Evolutionary conservation across 2,888 invertebrate genomes (phyloP).

Genomic region (Amphipoea lucens): DNA sequence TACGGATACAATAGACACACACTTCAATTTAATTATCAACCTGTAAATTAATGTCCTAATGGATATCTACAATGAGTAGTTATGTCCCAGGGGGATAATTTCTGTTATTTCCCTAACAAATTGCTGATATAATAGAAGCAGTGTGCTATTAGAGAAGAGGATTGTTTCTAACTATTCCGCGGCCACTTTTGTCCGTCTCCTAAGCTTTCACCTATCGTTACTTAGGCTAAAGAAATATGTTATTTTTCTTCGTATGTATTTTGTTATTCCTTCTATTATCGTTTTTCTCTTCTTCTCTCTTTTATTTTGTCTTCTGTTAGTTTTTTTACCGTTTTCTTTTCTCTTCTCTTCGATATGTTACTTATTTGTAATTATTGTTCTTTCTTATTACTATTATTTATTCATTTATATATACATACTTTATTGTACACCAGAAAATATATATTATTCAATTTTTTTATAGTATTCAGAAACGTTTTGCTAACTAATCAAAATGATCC

Average conservation of each 20-base stretch:
- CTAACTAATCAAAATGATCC: not conserved
- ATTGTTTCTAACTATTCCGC: not conserved
- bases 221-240: not conserved
- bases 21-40: constrained; percentile 17
- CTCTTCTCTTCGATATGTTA: not conserved
- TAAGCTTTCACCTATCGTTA: not conserved
- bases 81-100: constrained; percentile 20
- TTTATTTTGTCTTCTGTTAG: not conserved
- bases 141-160: not conserved
- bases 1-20: constrained; percentile 16
- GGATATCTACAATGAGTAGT: constrained; percentile 30
- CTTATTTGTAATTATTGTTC: not conserved
- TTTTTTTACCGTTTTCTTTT: not conserved
- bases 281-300: not conserved
- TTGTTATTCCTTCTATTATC: not conserved
- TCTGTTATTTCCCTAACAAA: constrained; percentile 25
- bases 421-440: too few species aligned
- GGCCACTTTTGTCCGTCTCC: too few species aligned
- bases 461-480: not conserved
- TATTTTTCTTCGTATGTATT: not conserved
- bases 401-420: too few species aligned
- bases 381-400: not conserved
- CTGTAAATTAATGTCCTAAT: constrained; percentile 37
- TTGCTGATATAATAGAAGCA: constrained; percentile 11
- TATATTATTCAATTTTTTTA: too few species aligned